These are phyloP conservation scores for Discoglossus pictus DNA, from an alignment of 2,797 vertebrate genomes.

Conservation along the genomic window DNA sequence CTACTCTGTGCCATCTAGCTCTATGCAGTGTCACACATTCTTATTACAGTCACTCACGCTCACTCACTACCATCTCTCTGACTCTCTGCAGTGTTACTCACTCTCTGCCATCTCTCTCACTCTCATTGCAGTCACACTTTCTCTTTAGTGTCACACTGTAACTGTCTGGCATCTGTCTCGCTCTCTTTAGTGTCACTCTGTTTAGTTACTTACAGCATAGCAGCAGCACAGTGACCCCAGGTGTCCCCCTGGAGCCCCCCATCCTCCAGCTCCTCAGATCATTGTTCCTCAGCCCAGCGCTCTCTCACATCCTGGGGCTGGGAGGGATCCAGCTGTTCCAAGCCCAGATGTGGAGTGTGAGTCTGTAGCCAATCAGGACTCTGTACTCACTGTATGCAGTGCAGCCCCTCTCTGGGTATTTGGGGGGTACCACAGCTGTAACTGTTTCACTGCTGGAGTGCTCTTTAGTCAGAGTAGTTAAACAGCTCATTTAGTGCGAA, in stretches of 20 bases:
- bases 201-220: slow-evolving; percentile 15
- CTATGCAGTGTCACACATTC: too few species aligned
- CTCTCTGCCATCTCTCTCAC: not conserved
- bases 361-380: not conserved
- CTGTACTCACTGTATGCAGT: too few species aligned
- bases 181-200: not conserved
- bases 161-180: not conserved
- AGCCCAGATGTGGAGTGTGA: slow-evolving; percentile 79
- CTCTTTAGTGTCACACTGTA: not conserved
- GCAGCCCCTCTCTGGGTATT: not conserved
- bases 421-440: too few species aligned
- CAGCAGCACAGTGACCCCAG: slow-evolving; percentile 6
- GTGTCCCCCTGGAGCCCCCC: slow-evolving; percentile 8
- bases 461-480: too few species aligned
- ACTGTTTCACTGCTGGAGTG: too few species aligned
- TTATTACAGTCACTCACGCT: too few species aligned
- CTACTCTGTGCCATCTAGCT: too few species aligned
- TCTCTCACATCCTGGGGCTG: slow-evolving; percentile 55
- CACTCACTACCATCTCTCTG: too few species aligned
- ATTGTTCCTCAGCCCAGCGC: slow-evolving; percentile 52
- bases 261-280: slow-evolving; percentile 52
- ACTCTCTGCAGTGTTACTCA: too few species aligned
- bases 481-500: too few species aligned
- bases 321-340: slow-evolving; percentile 80
- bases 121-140: not conserved